phyloP scores from a whole-genome alignment of 2,888 invertebrate species.

The Dorcus parallelipipedus region DNA sequence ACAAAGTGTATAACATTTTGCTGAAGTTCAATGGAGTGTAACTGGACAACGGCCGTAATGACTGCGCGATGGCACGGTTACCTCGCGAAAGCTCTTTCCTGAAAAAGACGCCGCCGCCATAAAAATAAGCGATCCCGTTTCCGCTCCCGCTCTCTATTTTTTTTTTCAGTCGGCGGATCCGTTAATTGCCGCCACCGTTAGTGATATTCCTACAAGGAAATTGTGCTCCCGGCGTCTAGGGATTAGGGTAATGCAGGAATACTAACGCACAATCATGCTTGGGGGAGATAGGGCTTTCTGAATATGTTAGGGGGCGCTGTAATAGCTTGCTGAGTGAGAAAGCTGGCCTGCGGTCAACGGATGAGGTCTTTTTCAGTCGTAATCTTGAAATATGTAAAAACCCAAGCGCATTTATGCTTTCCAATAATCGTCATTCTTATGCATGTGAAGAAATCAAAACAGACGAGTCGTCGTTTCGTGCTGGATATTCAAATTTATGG shows the following conservation, averaged over 20 bases:
- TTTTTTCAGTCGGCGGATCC: background rate
- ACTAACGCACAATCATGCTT: slow-evolving; percentile 14
- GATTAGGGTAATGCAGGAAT: slow-evolving; percentile 13
- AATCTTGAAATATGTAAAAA: no score
- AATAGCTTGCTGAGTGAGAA: slow-evolving; percentile 1
- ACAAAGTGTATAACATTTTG: slow-evolving; percentile 1
- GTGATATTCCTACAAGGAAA: slow-evolving; percentile 1
- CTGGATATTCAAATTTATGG: no score
- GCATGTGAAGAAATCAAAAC: no score
- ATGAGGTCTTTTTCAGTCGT: background rate
- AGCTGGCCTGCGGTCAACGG: background rate
- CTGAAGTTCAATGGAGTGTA: slow-evolving; percentile 3
- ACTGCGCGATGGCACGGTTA: background rate
- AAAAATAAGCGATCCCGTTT: background rate
- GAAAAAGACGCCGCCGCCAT: background rate
- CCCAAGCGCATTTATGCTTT: no score
- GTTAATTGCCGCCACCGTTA: slow-evolving; percentile 1
- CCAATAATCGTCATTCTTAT: no score
- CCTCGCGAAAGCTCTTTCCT: background rate
- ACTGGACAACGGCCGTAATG: slow-evolving; percentile 3
- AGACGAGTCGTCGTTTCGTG: no score
- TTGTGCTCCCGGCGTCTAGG: slow-evolving; percentile 1
- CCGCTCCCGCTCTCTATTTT: background rate
- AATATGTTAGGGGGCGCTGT: slow-evolving; percentile 9
- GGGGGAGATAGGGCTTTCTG: slow-evolving; percentile 11